A percentile compares a stretch with the other conserved stretches of the same genome.
These are phyloP conservation scores for Tipula confusa DNA, from an alignment of 2,888 invertebrate species.

Conservation along the genomic window DNA sequence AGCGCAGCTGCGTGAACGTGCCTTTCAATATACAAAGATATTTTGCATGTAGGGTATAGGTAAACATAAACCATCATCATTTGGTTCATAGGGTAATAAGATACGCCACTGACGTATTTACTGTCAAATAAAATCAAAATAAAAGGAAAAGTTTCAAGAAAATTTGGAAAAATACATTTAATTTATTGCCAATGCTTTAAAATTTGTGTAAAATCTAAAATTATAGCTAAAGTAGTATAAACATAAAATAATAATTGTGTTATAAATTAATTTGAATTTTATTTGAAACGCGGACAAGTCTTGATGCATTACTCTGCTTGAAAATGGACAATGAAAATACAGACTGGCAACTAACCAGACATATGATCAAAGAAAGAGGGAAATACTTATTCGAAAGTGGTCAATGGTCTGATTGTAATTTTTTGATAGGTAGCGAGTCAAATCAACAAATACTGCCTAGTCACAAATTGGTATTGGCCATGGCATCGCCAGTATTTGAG, in stretches of 20 bases:
- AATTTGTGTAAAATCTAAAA: background rate
- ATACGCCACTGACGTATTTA: background rate
- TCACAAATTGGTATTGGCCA: slow-evolving; percentile 76
- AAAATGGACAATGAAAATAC: slow-evolving; percentile 54
- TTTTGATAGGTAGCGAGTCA: slow-evolving; percentile 73
- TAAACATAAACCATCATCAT: too few relatives aligned
- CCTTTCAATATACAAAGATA: too few relatives aligned
- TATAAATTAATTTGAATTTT: background rate
- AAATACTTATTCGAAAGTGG: slow-evolving; percentile 70
- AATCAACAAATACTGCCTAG: slow-evolving; percentile 69
- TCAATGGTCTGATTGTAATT: slow-evolving; percentile 79
- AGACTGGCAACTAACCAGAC: slow-evolving; percentile 74
- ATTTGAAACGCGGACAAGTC: background rate
- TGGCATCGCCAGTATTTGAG: slow-evolving; percentile 85
- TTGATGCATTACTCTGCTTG: background rate
- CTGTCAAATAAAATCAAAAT: background rate
- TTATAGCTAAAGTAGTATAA: background rate
- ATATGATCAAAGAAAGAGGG: slow-evolving; percentile 67
- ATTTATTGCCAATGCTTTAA: background rate
- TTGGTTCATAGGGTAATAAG: background rate
- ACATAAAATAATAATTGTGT: background rate
- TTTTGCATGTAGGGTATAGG: too few relatives aligned
- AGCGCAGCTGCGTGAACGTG: too few relatives aligned
- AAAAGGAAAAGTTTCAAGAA: background rate
- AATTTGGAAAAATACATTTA: background rate